A percentile compares a stretch with the other conserved stretches of the same genome.
Evolutionary conservation across 2,888 invertebrate genomes (phyloP).

Genomic region (Thumatha senex): DNA sequence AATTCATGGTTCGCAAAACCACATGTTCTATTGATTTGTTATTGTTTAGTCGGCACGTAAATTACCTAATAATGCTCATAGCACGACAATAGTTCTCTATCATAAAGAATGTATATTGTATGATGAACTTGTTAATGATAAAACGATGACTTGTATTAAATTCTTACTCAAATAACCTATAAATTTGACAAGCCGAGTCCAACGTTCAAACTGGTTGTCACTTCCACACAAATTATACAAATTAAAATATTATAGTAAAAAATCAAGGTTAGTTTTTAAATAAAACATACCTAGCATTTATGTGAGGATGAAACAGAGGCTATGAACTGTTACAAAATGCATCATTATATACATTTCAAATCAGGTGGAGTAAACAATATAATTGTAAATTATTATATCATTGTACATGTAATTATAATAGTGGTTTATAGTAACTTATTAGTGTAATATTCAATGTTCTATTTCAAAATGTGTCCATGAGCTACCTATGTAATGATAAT

Average conservation of each 20-base stretch:
- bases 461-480: not conserved
- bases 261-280: conserved; percentile 59
- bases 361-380: too few relatives aligned
- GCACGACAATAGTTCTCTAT: conserved; percentile 54
- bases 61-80: conserved; percentile 61
- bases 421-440: too few relatives aligned
- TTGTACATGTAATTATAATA: too few relatives aligned
- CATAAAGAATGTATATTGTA: conserved; percentile 38
- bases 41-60: conserved; percentile 66
- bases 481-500: conserved; percentile 1
- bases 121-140: conserved; percentile 34
- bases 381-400: too few relatives aligned
- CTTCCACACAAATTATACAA: conserved; percentile 52
- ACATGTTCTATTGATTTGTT: conserved; percentile 79
- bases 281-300: conserved; percentile 10
- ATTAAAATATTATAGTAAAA: conserved; percentile 50
- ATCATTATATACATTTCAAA: conserved; percentile 1
- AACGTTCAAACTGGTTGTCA: conserved; percentile 70
- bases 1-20: conserved; percentile 74
- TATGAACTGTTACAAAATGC: conserved; percentile 20
- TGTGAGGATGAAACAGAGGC: conserved; percentile 14
- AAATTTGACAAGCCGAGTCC: conserved; percentile 75
- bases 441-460: not conserved
- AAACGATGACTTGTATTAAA: conserved; percentile 40
- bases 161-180: conserved; percentile 65